Base-by-base conservation (phyloP, 2,888 invertebrate genomes). In the Ochlodes sylvanus region DNA sequence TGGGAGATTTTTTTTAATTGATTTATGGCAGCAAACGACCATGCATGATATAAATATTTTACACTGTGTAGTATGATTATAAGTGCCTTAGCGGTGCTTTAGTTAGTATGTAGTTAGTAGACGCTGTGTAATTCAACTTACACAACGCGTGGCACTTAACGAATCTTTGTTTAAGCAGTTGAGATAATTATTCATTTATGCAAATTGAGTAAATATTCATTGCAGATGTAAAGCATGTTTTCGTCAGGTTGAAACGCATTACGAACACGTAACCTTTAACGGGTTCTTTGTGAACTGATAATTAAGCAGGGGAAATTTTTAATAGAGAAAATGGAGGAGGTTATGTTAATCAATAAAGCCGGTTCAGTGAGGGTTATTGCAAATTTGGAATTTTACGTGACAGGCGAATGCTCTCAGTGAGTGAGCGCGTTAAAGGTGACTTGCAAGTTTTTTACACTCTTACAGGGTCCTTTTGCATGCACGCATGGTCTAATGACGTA, bases 201-300 rank as follows among this genome's bases (percentile, higher is more conserved):
- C 66, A 67, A 67, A 67, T 67, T 61, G 60, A 52, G 66, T 67
- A 61, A 67, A 67, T 67, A 67, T 67, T 61, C 60, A 67, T 61
- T 67, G 66, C 66, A 44, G 44, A 67, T 61, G 66, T 61, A 61
- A 67, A 61, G 66, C 55, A 61, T 61, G 60, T 60, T 67, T 67
- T 67, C 61, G 54, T 67, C 61, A 62, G 65, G 65, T 61, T 68
- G 68, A 71, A 71, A 73, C 66, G 67, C 64, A 67, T 68, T 72
- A 42, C n/a, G 47, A 72, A 72, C 73, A 72, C 75, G 72, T 75
- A 63, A 67, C 75, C 65, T 63, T 73, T 73, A 71, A 71, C 68
- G 27, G 71, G 71, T 70, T 68, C 70, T 68, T 42, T 58, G 27
- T 21, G n/a, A 41, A 47, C 15, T 17, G 7, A 47, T 47, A 17